phyloP scores from a whole-genome alignment of 2,888 invertebrate genomes.

The Amphipoea oculea region DNA sequence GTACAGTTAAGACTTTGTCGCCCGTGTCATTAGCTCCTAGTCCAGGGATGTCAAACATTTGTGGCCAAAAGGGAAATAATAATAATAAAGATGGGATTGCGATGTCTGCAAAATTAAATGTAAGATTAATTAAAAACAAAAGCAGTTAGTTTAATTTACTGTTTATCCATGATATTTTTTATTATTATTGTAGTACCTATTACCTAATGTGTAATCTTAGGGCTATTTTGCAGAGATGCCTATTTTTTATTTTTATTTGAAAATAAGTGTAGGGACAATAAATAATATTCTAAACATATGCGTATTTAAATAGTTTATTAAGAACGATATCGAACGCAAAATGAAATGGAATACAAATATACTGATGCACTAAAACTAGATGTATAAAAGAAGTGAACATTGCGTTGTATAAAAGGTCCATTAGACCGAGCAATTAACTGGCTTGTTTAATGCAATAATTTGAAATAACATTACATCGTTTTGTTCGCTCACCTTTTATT shows the following conservation, averaged over 20 bases:
- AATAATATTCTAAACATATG: not conserved
- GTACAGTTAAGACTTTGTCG: constrained; percentile 79
- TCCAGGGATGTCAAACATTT: constrained; percentile 22
- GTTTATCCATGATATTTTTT: not conserved
- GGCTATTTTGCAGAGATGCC: not conserved
- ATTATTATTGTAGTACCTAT: not conserved
- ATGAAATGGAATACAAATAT: not conserved
- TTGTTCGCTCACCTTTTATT: not conserved
- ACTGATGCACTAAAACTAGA: not conserved
- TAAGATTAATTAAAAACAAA: too few species aligned
- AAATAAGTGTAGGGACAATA: not conserved
- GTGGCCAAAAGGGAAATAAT: not conserved
- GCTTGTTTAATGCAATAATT: not conserved
- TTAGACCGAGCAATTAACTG: not conserved
- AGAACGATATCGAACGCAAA: not conserved
- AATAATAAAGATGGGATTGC: not conserved
- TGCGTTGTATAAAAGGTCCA: not conserved
- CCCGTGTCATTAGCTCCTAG: constrained; percentile 59
- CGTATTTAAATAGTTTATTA: not conserved
- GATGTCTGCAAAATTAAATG: not conserved
- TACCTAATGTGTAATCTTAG: too few species aligned
- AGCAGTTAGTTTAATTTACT: not conserved
- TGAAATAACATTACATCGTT: too few species aligned
- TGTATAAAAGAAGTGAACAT: not conserved
- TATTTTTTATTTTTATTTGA: not conserved